A percentile compares a stretch with the other conserved stretches of the same genome.
Conservation (phyloP, 2,888 invertebrate genomes). For the Ceratothoa steindachneri region DNA sequence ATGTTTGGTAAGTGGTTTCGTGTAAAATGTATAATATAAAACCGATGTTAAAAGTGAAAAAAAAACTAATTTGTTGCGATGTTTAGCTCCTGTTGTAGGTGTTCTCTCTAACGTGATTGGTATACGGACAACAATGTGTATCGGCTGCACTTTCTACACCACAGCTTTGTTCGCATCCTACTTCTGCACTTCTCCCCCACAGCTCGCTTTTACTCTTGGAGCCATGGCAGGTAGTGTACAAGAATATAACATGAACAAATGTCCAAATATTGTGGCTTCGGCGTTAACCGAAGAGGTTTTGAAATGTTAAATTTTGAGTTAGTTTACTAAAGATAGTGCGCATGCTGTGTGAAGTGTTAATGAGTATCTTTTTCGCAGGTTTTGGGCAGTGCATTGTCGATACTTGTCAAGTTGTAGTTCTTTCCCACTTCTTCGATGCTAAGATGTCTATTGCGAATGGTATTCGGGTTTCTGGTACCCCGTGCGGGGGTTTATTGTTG, state of each 20-base stretch:
- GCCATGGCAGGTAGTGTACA: constrained; percentile 17
- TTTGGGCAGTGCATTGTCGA: constrained; percentile 19
- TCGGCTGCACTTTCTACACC: neutral
- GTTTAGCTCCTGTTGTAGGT: constrained; percentile 16
- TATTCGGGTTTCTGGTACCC: constrained; percentile 32
- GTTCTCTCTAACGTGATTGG: constrained; percentile 13
- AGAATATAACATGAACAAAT: too few species aligned
- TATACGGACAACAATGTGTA: neutral
- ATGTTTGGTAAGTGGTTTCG: constrained; percentile 15
- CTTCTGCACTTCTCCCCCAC: constrained; percentile 3
- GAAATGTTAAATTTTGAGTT: too few species aligned
- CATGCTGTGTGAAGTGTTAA: too few species aligned
- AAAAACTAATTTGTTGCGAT: neutral
- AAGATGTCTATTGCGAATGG: constrained; percentile 32
- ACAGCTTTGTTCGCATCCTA: neutral
- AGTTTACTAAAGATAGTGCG: too few species aligned
- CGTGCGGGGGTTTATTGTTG: constrained; percentile 32
- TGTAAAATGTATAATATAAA: too few species aligned
- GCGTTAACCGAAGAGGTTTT: too few species aligned
- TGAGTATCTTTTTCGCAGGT: constrained; percentile 2
- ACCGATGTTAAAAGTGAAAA: neutral
- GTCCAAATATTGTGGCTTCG: too few species aligned
- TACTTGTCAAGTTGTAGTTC: constrained; percentile 14
- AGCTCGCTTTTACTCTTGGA: constrained; percentile 21
- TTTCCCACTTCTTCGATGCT: constrained; percentile 14